Conservation (phyloP, 2,888 invertebrate species). For the Halocaridina rubra region DNA sequence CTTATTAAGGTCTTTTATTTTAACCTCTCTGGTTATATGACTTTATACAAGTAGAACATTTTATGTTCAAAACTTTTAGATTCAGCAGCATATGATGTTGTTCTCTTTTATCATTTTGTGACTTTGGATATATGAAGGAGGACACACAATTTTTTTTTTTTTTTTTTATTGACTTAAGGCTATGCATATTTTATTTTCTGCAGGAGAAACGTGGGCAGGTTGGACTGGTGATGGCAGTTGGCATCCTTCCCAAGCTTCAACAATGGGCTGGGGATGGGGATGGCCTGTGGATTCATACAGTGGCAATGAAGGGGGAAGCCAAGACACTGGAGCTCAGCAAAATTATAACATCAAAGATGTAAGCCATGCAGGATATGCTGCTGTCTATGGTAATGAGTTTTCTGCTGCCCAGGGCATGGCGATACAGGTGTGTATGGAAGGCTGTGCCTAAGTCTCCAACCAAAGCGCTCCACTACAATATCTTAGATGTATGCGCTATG, state of each 20-base stretch:
- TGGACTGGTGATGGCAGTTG: slow-evolving; percentile 32
- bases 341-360: slow-evolving; percentile 43
- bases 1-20: too few species aligned
- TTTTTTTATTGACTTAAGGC: too few species aligned
- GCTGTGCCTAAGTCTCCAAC: neutral
- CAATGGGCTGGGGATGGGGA: slow-evolving; percentile 60
- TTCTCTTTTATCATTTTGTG: too few species aligned
- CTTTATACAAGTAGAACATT: too few species aligned
- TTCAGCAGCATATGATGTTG: too few species aligned
- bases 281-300: slow-evolving; percentile 50
- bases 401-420: slow-evolving; percentile 27
- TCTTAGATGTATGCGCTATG: too few species aligned
- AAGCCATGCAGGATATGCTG: slow-evolving; percentile 41
- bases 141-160: too few species aligned
- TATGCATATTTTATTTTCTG: neutral
- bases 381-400: slow-evolving; percentile 43
- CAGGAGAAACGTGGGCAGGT: slow-evolving; percentile 44
- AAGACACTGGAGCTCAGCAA: slow-evolving; percentile 25
- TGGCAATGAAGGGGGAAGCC: slow-evolving; percentile 13
- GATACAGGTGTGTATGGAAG: slow-evolving; percentile 14
- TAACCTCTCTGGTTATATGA: too few species aligned
- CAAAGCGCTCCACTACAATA: too few species aligned
- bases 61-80: too few species aligned
- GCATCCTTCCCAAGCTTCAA: slow-evolving; percentile 11
- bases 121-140: too few species aligned